Percentiles rank a stretch among this genome's conserved stretches.
These are phyloP conservation scores for human (Homo sapiens) DNA, from an alignment of 2,113 vertebrate species.

Conservation along the genomic window GRCh38 chr3:61650001-61650500, in stretches of 20 bases:
- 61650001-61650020: background rate
- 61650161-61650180: background rate
- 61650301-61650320: background rate
- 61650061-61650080: background rate
- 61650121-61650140: background rate
- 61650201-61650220: background rate
- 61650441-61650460: conserved; percentile 35
- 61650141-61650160: background rate
- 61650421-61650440: conserved; percentile 46
- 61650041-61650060: background rate
- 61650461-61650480: conserved; percentile 44
- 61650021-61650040: background rate
- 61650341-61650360: conserved; percentile 39
- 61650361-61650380: conserved; percentile 43
- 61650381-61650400: conserved; percentile 26
- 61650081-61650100: background rate
- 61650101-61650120: background rate
- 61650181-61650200: background rate
- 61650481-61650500: conserved; percentile 43
- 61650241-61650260: background rate
- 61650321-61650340: background rate
- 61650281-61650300: background rate
- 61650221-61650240: background rate
- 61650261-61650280: background rate
- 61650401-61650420: conserved; percentile 28